These are phyloP conservation scores for Zaprionus tsacasi DNA, from an alignment of 1,140 invertebrate genomes.

Conservation along the genomic window DNA sequence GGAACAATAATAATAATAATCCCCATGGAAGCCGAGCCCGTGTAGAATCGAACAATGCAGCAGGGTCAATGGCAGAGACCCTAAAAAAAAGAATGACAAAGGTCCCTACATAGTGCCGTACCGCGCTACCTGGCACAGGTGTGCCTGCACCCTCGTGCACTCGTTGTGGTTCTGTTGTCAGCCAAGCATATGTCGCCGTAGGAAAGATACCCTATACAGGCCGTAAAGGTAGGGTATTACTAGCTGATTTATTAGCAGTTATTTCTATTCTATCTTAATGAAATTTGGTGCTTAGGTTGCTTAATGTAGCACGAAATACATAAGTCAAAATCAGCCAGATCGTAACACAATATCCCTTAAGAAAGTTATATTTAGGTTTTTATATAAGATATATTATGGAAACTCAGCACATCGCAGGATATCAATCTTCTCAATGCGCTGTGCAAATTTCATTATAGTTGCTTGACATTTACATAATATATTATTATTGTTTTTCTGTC, in stretches of 20 bases:
- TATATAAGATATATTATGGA: too few species aligned
- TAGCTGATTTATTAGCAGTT: neutral
- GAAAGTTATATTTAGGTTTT: too few species aligned
- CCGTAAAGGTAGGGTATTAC: neutral
- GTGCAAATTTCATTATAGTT: too few species aligned
- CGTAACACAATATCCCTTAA: too few species aligned
- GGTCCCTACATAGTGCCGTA: neutral
- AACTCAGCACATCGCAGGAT: too few species aligned
- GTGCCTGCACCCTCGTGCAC: conserved; percentile 2
- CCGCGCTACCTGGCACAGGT: conserved; percentile 39
- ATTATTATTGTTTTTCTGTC: too few species aligned
- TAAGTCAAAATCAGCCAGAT: neutral
- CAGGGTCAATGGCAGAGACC: conserved; percentile 27
- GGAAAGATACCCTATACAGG: neutral
- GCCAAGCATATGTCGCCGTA: neutral
- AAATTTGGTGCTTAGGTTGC: neutral
- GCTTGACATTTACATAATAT: too few species aligned
- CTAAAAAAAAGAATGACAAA: neutral
- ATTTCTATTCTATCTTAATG: neutral
- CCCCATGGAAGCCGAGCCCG: neutral
- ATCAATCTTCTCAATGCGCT: too few species aligned
- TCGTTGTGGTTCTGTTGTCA: neutral
- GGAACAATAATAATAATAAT: neutral
- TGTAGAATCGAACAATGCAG: conserved; percentile 9
- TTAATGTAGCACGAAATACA: neutral